These are phyloP conservation scores for Ceuthmochares aereus DNA, from an alignment of 2,113 vertebrate genomes.

Conservation along the genomic window DNA sequence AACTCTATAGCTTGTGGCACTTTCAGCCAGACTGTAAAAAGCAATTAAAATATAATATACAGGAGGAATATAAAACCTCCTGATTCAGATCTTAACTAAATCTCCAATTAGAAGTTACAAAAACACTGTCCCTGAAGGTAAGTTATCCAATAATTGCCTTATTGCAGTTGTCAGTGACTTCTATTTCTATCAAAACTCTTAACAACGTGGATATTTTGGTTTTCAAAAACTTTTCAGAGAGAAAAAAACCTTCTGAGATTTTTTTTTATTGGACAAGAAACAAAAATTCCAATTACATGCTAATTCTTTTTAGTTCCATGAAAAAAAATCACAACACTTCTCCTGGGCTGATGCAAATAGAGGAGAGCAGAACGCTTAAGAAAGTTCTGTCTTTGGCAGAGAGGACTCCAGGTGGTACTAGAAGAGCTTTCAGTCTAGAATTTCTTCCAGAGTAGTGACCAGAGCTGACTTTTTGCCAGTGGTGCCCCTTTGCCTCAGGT, in stretches of 20 bases:
- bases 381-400: background rate
- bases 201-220: background rate
- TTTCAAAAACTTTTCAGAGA: background rate
- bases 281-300: background rate
- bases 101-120: conserved; percentile 45
- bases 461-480: background rate
- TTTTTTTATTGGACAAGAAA: background rate
- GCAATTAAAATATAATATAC: conserved; percentile 61
- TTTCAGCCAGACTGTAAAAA: conserved; percentile 36
- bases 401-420: background rate
- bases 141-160: conserved; percentile 28
- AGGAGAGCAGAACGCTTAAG: background rate
- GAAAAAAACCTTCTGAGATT: background rate
- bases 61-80: conserved; percentile 29
- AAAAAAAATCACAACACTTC: background rate
- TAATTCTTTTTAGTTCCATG: background rate
- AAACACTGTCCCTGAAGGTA: conserved; percentile 23
- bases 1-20: conserved; percentile 11
- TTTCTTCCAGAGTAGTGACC: background rate
- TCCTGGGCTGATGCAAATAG: background rate
- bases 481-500: fast-evolving
- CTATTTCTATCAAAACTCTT: background rate
- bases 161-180: background rate
- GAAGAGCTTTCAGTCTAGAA: background rate
- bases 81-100: conserved; percentile 54